A percentile compares a stretch with the other conserved stretches of the same genome.
phyloP scores from a whole-genome alignment of 2,113 vertebrate species.

The Spermophilus dauricus region DNA sequence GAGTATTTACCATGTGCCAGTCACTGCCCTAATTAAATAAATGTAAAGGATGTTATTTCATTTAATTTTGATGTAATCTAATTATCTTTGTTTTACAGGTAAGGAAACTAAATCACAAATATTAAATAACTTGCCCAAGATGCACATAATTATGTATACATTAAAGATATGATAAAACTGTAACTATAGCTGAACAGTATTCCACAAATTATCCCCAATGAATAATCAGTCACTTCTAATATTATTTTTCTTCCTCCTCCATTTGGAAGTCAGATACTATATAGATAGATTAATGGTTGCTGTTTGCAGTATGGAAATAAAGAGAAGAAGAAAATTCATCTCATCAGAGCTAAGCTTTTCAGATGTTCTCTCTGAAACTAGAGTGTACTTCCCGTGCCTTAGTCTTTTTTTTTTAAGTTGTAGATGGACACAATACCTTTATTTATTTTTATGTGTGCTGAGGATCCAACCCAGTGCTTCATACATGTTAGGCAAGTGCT shows the following conservation, averaged over 20 bases:
- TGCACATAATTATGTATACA: neutral
- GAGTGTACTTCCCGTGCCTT: neutral
- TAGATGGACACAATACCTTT: too few relatives aligned
- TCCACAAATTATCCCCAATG: neutral
- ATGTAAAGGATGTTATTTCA: neutral
- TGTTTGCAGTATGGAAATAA: neutral
- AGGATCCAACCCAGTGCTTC: too few relatives aligned
- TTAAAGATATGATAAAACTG: neutral
- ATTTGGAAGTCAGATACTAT: neutral
- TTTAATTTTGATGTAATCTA: neutral
- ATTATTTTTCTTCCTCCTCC: neutral
- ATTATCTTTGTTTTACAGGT: neutral
- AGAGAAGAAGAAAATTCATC: constrained; percentile 6
- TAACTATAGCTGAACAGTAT: neutral
- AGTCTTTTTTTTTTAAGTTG: too few relatives aligned
- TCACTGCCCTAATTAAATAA: constrained; percentile 18
- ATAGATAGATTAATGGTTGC: neutral
- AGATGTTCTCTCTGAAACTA: neutral
- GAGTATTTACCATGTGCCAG: neutral
- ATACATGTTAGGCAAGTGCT: too few relatives aligned
- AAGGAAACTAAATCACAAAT: constrained; percentile 31
- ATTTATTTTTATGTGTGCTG: too few relatives aligned
- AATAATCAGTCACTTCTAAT: neutral
- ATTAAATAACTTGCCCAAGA: neutral
- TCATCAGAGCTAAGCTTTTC: neutral